Conservation (phyloP, 2,113 vertebrate species). For the Pseudopipra pipra region DNA sequence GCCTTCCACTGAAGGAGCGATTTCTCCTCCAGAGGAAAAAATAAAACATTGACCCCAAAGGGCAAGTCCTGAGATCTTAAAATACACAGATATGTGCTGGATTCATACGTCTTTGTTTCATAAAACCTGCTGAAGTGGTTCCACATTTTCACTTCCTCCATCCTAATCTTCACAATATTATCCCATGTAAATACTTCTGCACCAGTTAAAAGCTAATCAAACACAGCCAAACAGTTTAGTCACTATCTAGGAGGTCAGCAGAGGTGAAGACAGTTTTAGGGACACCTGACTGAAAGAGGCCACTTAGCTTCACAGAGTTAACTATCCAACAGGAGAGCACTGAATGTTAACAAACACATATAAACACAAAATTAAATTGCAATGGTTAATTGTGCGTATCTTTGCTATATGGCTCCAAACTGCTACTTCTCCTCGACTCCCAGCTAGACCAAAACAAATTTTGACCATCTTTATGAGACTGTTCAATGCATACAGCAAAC, state of each 20-base stretch:
- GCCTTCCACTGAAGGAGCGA: neutral
- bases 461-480: constrained; percentile 26
- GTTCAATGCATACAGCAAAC: constrained; percentile 47
- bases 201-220: constrained; percentile 32
- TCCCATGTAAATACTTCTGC: neutral
- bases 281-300: constrained; percentile 24
- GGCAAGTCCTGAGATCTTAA: neutral
- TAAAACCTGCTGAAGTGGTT: neutral
- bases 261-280: constrained; percentile 2
- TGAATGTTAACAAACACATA: neutral
- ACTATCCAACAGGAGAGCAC: constrained; percentile 28
- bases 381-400: constrained; percentile 46
- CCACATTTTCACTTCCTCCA: neutral
- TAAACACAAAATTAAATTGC: neutral
- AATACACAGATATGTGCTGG: neutral
- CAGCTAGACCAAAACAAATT: constrained; percentile 46
- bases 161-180: neutral
- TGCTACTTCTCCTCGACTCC: constrained; percentile 41
- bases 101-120: neutral
- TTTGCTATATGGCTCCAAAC: constrained; percentile 13
- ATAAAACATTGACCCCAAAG: neutral
- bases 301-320: constrained; percentile 28
- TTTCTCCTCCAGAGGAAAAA: neutral
- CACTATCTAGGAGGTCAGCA: constrained; percentile 28
- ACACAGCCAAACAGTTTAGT: constrained; percentile 52